Percentiles rank a stretch among this genome's conserved stretches.
Evolutionary conservation across 2,113 vertebrate genomes (phyloP).

Genomic region (Pollimyrus isidori): DNA sequence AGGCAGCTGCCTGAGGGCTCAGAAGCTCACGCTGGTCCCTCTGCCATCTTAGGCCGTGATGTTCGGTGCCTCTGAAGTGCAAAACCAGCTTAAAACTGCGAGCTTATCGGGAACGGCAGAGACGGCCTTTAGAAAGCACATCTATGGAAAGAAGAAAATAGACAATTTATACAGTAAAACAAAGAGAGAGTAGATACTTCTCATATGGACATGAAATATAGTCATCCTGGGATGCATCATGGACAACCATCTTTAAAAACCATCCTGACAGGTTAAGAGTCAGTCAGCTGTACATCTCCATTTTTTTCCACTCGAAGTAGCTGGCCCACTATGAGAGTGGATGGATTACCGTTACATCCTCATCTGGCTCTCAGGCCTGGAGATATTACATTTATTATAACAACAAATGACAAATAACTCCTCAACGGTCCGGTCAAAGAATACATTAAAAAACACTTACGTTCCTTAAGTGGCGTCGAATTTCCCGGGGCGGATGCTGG

Average conservation of each 20-base stretch:
- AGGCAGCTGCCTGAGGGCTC: background rate
- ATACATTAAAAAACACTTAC: constrained; percentile 5
- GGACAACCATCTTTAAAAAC: background rate
- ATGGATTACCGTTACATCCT: background rate
- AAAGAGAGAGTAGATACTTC: background rate
- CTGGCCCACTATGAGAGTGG: background rate
- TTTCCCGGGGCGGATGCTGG: background rate
- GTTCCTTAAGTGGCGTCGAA: background rate
- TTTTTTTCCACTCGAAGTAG: background rate
- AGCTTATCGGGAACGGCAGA: background rate
- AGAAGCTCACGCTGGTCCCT: background rate
- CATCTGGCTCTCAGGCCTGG: background rate
- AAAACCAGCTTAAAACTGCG: background rate
- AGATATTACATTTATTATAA: background rate
- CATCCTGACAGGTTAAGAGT: background rate
- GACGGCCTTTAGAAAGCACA: background rate
- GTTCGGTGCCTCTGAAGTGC: background rate
- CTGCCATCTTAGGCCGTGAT: background rate
- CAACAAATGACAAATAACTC: background rate
- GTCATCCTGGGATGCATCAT: background rate
- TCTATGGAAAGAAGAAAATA: background rate
- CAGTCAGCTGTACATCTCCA: background rate
- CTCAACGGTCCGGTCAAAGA: background rate
- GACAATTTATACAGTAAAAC: background rate
- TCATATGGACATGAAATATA: background rate